Base-by-base conservation (phyloP, 2,888 invertebrate genomes). In the Philhelius pedissequus region DNA sequence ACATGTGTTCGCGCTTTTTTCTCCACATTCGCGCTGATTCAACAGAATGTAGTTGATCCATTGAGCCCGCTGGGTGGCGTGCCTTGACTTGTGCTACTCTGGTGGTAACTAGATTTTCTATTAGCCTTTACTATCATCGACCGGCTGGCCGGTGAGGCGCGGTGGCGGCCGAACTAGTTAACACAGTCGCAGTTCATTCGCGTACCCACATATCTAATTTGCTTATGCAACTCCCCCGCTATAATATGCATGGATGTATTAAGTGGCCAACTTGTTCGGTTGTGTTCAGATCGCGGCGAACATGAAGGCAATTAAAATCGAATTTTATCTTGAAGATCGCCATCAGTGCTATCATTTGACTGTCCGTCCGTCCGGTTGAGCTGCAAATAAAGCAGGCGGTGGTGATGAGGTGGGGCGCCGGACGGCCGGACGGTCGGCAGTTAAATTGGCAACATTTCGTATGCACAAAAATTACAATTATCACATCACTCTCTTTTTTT, bases 221-320 rank as follows among this genome's bases (percentile, higher is more conserved):
- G 78, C 79, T 81, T 81, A 82, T 84, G 71, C 64, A 73, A 73
- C 73, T 68, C 73, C 81, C 75, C 79, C 83, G 83, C 83, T 45
- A 15, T 45, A n/a, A 58, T 9, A n/a, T n/a, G n/a, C n/a, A n/a
- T n/a, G n/a, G n/a, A n/a, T n/a, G n/a, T n/a, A 60, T 40, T 9
- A 45, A n/a, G 43, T 43, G 60, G 27, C 6, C n/a, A 64, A 64
- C 30, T 48, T 64, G 64, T 64, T 27, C 38, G 68, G 11, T 48
- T n/a, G 30, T 54, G 50, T 62, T 69, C 38, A 64, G 35, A 74
- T 71, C 43, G 77, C 81, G 88, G 87, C 87, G 79, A 81, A 90
- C 82, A 90, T 90, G 87, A 90, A 89, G 87, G 88, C 88, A 90
- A 90, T 90, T 90, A 90, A 90, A 87, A 86, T 86, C 81, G 87